Evolutionary conservation across 1,140 invertebrate species (phyloP).

Genomic region (Venturia canescens): DNA sequence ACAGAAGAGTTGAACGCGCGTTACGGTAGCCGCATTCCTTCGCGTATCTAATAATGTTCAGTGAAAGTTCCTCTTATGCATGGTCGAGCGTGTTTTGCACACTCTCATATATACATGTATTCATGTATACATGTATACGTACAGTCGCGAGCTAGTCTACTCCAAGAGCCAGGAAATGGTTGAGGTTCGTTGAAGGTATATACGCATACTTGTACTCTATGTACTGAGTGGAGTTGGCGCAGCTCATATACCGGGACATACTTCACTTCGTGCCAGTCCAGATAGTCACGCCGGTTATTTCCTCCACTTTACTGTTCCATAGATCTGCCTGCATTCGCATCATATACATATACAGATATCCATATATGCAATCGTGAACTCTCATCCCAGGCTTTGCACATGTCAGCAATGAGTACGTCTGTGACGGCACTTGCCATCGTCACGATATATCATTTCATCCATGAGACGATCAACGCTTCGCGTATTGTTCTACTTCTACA

Average conservation of each 20-base stretch:
- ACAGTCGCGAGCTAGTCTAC: background rate
- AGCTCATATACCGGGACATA: constrained; percentile 25
- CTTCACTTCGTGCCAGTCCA: constrained; percentile 23
- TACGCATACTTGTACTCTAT: constrained; percentile 20
- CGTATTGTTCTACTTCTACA: constrained; percentile 6
- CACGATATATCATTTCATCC: constrained; percentile 33
- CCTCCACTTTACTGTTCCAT: constrained; percentile 21
- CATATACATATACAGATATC: no score
- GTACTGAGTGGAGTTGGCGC: constrained; percentile 7
- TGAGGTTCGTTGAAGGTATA: constrained; percentile 29
- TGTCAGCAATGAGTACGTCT: constrained; percentile 20
- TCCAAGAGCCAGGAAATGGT: constrained; percentile 22
- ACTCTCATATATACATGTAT: constrained; percentile 30
- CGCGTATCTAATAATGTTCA: constrained; percentile 75
- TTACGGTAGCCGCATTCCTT: constrained; percentile 74
- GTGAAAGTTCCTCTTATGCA: constrained; percentile 72
- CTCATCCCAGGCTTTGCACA: constrained; percentile 5
- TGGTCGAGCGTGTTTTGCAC: constrained; percentile 67
- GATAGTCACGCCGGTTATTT: constrained; percentile 28
- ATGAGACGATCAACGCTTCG: background rate
- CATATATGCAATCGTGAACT: constrained; percentile 9
- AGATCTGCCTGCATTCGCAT: background rate
- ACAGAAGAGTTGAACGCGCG: constrained; percentile 48
- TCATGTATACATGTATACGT: constrained; percentile 16
- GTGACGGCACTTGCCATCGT: constrained; percentile 10